Base-by-base conservation (phyloP, 2,797 vertebrate species). In the Pipistrellus kuhlii region DNA sequence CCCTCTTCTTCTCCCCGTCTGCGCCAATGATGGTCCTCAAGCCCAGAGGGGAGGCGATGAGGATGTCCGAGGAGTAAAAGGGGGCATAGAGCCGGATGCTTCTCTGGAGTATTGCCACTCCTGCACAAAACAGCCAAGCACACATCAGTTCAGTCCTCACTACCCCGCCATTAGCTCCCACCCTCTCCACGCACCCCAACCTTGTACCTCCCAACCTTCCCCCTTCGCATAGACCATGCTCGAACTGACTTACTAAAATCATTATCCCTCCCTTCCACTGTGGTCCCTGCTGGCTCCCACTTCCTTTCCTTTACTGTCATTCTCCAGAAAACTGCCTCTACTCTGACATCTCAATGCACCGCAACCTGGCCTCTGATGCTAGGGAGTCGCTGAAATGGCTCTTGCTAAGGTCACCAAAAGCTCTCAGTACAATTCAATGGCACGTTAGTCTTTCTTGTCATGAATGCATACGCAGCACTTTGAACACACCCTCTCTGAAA, bases 11-110 rank as follows among this genome's bases (percentile, higher is more conserved):
- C 83, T 99, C 99, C 59, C 99, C 99, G 76, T 99, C 99, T 0
- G 98, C 98, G 0, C 99, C 99, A 97, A 99, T 98, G 94, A 99
- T 95, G 0, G 99, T 99, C 72, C 99, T 99, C 92, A 99, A 97
- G 38, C 99, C 99, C 96, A 99, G 98, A 0, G 99, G 99, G 48
- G 99, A 99, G 0, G 99, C 99, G 0, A 99, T 98, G 97, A 99
- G 99, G 97, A 99, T 99, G 98, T 99, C 99, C 0, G 99, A 99
- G 0, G 99, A 99, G 97, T 99, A 99, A 96, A 99, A 99, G 0
- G 99, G 99, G 0, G 99, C 98, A 0, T 99, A 99, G 1, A 99
- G 98, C 3, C 99, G 99, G 87, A 99, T 97, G 96, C 98, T 99
- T 97, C 98, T 98, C 94, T 98, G 99, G 75, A 99, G 97, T n/a